Evolutionary conservation across 2,797 vertebrate species (phyloP).

Genomic region (Macropus fuliginosus): DNA sequence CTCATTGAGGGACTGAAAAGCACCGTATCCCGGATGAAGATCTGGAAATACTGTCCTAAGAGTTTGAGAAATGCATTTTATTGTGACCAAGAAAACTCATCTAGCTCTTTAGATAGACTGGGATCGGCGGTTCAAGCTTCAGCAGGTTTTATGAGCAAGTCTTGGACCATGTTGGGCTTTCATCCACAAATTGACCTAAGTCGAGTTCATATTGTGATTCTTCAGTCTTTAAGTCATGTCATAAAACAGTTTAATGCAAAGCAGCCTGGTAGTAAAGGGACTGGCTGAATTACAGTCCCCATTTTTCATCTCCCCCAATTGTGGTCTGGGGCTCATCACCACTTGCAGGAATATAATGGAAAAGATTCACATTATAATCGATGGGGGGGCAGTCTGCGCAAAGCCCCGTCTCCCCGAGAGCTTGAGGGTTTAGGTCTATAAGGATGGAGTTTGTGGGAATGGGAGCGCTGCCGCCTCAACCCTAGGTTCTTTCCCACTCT

Average conservation of each 20-base stretch:
- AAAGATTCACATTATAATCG: constrained; percentile 30
- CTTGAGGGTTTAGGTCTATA: constrained; percentile 25
- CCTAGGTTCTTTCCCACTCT: neutral
- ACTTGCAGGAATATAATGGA: constrained; percentile 16
- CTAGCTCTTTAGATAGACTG: constrained; percentile 44
- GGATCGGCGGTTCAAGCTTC: constrained; percentile 49
- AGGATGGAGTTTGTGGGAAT: constrained; percentile 31
- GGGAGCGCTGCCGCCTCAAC: neutral
- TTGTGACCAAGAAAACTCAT: constrained; percentile 27
- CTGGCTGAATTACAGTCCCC: constrained; percentile 37
- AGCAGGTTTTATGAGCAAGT: constrained; percentile 44
- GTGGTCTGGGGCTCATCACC: constrained; percentile 22
- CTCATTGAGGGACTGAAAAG: constrained; percentile 32
- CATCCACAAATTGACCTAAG: constrained; percentile 36
- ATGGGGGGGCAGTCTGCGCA: neutral
- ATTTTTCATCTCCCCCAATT: constrained; percentile 12
- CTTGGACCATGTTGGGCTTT: constrained; percentile 48
- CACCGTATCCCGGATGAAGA: neutral
- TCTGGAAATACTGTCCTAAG: neutral
- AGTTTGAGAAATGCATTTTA: constrained; percentile 63
- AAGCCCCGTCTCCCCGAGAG: constrained; percentile 28
- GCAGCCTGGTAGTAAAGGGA: constrained; percentile 20
- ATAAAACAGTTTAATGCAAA: constrained; percentile 56
- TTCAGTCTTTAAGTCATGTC: constrained; percentile 58
- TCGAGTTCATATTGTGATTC: constrained; percentile 53